Evolutionary conservation across 2,888 invertebrate genomes (phyloP).

Genomic region (Gisinianus flammeolus): DNA sequence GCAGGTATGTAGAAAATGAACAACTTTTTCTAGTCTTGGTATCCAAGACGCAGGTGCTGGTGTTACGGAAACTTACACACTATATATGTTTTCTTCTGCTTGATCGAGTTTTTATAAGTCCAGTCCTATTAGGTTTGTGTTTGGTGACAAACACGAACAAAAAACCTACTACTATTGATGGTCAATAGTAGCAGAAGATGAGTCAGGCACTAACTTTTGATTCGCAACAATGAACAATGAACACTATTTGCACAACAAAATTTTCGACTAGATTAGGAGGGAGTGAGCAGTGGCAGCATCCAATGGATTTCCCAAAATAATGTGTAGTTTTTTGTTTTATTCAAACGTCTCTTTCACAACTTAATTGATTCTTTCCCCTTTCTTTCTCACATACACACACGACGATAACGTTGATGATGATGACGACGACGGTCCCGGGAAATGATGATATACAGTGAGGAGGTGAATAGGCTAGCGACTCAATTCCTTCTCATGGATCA

Average conservation of each 20-base stretch:
- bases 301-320: conserved; percentile 19
- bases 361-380: background rate
- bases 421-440: conserved; percentile 7
- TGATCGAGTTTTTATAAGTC: background rate
- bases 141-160: background rate
- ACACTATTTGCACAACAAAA: conserved; percentile 37
- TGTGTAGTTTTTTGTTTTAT: background rate
- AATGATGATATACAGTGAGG: conserved; percentile 21
- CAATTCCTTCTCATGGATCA: conserved; percentile 36
- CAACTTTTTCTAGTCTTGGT: background rate
- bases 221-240: conserved; percentile 27
- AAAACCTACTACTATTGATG: background rate
- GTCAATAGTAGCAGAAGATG: conserved; percentile 3
- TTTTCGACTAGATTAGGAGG: conserved; percentile 33
- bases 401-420: background rate
- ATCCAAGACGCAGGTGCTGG: background rate
- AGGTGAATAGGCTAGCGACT: conserved; percentile 37
- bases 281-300: conserved; percentile 37
- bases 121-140: background rate
- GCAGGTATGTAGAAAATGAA: conserved; percentile 4
- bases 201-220: conserved; percentile 35
- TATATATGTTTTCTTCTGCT: too few species aligned
- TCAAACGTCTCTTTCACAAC: conserved; percentile 11
- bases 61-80: background rate
- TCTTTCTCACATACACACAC: conserved; percentile 24